Evolutionary conservation across 2,113 vertebrate genomes (phyloP).

Genomic region (Callipepla californica): DNA sequence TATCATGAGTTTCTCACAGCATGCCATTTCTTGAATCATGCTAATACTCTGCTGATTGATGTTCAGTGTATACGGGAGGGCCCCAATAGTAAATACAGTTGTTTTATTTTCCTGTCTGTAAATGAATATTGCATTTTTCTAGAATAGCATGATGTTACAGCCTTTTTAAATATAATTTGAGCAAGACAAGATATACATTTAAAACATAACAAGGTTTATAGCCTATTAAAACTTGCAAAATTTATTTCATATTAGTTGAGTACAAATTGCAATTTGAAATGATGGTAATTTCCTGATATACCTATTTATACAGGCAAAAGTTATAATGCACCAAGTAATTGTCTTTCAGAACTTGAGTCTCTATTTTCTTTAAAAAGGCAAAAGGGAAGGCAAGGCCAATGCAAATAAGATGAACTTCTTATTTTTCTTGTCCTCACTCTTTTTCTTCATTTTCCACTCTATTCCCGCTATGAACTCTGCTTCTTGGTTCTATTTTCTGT

Average conservation of each 20-base stretch:
- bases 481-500: neutral
- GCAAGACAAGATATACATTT: neutral
- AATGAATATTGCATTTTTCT: neutral
- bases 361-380: neutral
- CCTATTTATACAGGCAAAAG: neutral
- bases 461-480: neutral
- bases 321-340: slow-evolving; percentile 20
- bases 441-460: neutral
- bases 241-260: neutral
- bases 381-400: neutral
- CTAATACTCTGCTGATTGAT: neutral
- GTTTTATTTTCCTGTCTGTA: neutral
- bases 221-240: neutral
- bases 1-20: neutral
- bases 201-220: neutral
- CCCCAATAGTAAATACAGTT: neutral
- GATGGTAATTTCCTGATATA: neutral
- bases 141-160: neutral
- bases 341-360: neutral
- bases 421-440: neutral
- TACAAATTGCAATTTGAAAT: neutral
- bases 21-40: neutral
- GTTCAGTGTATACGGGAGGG: neutral
- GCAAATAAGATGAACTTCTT: neutral
- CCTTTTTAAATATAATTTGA: neutral